These are phyloP conservation scores for Cochlearius cochlearius DNA, from an alignment of 2,113 vertebrate genomes.

Conservation along the genomic window DNA sequence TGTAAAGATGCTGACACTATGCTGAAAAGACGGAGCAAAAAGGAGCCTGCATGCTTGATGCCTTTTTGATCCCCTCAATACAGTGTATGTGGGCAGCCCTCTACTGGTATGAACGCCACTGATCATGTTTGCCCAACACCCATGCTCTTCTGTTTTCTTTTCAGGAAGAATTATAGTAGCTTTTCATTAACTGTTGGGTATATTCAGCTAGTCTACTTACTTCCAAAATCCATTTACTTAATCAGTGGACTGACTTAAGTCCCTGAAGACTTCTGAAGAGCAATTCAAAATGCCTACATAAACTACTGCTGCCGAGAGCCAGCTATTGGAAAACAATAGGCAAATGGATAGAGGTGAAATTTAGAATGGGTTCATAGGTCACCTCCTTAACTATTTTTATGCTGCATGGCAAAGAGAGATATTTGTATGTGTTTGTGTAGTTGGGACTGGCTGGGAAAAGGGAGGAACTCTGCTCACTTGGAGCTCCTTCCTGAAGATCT, in stretches of 20 bases:
- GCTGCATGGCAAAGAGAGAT: not conserved
- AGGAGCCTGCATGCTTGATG: not conserved
- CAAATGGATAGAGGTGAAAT: not conserved
- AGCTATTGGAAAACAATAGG: not conserved
- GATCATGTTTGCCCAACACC: not conserved
- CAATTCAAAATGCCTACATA: not conserved
- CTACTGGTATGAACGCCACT: not conserved
- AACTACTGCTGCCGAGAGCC: not conserved
- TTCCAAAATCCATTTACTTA: not conserved
- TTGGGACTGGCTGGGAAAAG: not conserved
- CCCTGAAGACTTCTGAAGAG: not conserved
- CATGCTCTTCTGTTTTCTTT: not conserved
- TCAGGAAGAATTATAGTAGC: not conserved
- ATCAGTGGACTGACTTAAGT: not conserved
- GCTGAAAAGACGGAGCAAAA: not conserved
- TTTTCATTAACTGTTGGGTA: not conserved
- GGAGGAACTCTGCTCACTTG: not conserved
- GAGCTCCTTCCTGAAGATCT: not conserved
- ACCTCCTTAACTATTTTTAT: not conserved
- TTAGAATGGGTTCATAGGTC: not conserved
- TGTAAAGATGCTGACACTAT: not conserved
- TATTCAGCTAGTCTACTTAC: not conserved
- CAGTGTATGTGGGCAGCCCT: not conserved
- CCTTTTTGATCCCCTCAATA: not conserved
- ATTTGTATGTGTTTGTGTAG: not conserved